Evolutionary conservation across 23 tunicate genomes (phyloP).

Genomic region (Botrylloides violaceus): DNA sequence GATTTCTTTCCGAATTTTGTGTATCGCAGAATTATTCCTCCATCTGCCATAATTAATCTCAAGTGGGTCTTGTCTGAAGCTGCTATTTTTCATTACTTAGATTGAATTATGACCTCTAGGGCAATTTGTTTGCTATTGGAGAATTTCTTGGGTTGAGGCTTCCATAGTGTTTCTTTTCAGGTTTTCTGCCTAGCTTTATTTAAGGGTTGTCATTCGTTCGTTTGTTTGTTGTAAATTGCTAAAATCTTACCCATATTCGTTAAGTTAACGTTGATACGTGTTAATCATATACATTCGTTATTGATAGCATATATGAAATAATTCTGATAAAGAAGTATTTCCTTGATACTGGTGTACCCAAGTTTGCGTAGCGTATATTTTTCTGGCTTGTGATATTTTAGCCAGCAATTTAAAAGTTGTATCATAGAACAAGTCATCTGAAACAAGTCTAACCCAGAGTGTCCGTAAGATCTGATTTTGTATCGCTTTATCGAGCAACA

Average conservation of each 20-base stretch:
- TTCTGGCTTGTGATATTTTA: neutral
- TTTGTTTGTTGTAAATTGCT: neutral
- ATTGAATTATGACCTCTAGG: too few relatives aligned
- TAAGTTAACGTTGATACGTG: constrained; percentile 1
- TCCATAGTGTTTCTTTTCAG: too few relatives aligned
- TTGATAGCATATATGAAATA: neutral
- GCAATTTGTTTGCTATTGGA: too few relatives aligned
- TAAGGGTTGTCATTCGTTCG: neutral
- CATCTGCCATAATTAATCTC: too few relatives aligned
- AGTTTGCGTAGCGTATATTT: neutral
- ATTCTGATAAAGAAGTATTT: neutral
- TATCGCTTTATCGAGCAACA: constrained; percentile 22
- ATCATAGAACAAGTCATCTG: neutral
- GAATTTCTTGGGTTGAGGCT: too few relatives aligned
- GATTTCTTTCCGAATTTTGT: too few relatives aligned
- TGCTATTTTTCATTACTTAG: too few relatives aligned
- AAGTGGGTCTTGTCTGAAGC: too few relatives aligned
- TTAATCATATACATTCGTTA: neutral
- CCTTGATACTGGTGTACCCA: neutral
- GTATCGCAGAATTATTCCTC: too few relatives aligned
- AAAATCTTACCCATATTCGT: neutral
- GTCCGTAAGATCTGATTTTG: constrained; percentile 1
- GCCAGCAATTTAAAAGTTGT: too few relatives aligned
- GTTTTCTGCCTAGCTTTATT: too few relatives aligned
- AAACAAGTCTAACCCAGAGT: neutral